Percentiles rank a stretch among this genome's conserved stretches.
Conservation (phyloP, 2,888 invertebrate genomes). For the Apamea anceps region DNA sequence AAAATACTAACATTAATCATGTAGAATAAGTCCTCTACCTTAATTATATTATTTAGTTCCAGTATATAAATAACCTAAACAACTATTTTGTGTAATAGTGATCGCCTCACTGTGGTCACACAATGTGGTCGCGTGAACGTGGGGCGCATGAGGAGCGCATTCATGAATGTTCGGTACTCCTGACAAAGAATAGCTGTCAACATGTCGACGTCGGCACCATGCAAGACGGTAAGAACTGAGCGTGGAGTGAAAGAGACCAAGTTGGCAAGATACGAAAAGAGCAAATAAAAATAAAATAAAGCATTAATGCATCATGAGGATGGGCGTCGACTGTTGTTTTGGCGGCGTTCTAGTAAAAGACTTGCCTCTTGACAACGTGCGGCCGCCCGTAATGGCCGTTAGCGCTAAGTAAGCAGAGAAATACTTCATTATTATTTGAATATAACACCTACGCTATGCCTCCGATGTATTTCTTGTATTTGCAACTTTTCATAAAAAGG, state of each 20-base stretch:
- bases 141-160: constrained; percentile 71
- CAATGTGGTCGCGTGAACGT: constrained; percentile 77
- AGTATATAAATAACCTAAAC: constrained; percentile 71
- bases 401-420: constrained; percentile 88
- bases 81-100: constrained; percentile 69
- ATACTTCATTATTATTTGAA: constrained; percentile 78
- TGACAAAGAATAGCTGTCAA: constrained; percentile 69
- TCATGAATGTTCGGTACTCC: constrained; percentile 66
- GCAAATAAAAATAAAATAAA: constrained; percentile 87
- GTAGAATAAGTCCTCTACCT: constrained; percentile 85
- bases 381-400: constrained; percentile 90
- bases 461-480: constrained; percentile 58
- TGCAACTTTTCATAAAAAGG: constrained; percentile 15
- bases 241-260: constrained; percentile 78
- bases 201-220: constrained; percentile 79
- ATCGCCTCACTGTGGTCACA: constrained; percentile 73
- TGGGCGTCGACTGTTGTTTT: constrained; percentile 87
- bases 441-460: constrained; percentile 57
- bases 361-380: constrained; percentile 90
- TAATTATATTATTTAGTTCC: constrained; percentile 74
- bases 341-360: constrained; percentile 89
- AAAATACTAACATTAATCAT: constrained; percentile 93
- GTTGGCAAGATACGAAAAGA: constrained; percentile 83
- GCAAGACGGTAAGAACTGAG: constrained; percentile 74
- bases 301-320: constrained; percentile 90